Conservation (phyloP, 2,888 invertebrate species). For the Ectemnius cavifrons region DNA sequence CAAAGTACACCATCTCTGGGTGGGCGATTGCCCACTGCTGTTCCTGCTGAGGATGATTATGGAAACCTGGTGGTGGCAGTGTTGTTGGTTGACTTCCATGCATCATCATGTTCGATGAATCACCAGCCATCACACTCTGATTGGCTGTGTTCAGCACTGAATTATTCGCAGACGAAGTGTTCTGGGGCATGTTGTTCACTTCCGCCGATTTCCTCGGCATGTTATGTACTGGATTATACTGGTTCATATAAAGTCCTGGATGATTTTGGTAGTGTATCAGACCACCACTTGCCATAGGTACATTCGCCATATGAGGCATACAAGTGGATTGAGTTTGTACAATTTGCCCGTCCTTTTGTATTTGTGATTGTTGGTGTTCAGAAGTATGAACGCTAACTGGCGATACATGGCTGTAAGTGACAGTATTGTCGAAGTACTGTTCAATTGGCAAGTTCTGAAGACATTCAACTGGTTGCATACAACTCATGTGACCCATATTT, state of each 20-base stretch:
- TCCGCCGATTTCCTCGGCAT: conserved; percentile 26
- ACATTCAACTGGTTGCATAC: conserved; percentile 21
- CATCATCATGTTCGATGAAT: conserved; percentile 28
- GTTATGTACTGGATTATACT: conserved; percentile 31
- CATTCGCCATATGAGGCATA: conserved; percentile 15
- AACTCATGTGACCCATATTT: conserved; percentile 2
- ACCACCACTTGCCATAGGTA: conserved; percentile 7
- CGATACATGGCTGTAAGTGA: conserved; percentile 20
- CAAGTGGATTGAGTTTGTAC: conserved; percentile 15
- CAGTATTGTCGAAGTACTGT: conserved; percentile 29
- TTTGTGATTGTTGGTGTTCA: conserved; percentile 17
- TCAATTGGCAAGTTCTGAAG: conserved; percentile 31
- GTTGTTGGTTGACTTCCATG: conserved; percentile 35
- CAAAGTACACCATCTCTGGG: conserved; percentile 33
- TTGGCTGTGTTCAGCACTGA: conserved; percentile 27
- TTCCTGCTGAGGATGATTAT: conserved; percentile 32
- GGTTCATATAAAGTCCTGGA: conserved; percentile 35
- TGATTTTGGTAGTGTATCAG: conserved; percentile 24
- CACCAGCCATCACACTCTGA: conserved; percentile 37
- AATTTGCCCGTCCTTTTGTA: conserved; percentile 30
- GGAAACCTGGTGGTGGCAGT: conserved; percentile 36
- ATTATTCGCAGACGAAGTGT: conserved; percentile 17
- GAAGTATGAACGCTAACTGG: conserved; percentile 14
- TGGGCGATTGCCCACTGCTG: conserved; percentile 37
- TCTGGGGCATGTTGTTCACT: conserved; percentile 25